A percentile compares a stretch with the other conserved stretches of the same genome.
Conservation (phyloP, 2,888 invertebrate genomes). For the Campopleginae sp. region DNA sequence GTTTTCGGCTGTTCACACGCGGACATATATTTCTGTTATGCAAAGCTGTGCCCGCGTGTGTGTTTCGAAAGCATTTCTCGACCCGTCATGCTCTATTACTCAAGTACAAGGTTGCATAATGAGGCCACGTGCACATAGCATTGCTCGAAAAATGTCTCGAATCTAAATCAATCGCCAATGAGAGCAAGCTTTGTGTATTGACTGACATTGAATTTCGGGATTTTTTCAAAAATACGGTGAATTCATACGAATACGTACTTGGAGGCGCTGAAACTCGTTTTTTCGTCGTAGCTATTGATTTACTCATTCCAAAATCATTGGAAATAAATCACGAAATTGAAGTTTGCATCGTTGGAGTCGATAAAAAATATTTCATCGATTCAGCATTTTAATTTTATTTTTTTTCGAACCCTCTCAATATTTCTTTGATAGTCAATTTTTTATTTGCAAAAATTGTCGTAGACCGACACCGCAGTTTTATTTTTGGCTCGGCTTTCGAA, state of each 20-base stretch:
- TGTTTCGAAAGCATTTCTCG: neutral
- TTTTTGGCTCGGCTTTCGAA: too few species aligned
- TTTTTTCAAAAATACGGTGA: neutral
- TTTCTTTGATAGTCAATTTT: too few species aligned
- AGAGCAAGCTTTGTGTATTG: neutral
- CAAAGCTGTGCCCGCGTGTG: neutral
- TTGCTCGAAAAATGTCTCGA: neutral
- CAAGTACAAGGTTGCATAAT: conserved; percentile 17
- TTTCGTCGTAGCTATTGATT: neutral
- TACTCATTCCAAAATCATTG: neutral
- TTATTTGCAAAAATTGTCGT: too few species aligned
- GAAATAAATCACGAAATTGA: too few species aligned
- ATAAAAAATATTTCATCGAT: too few species aligned
- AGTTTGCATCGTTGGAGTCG: too few species aligned
- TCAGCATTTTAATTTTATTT: too few species aligned
- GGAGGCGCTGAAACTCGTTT: neutral
- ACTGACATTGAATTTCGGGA: neutral
- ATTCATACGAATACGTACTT: neutral
- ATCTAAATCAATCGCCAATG: neutral
- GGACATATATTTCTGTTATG: neutral
- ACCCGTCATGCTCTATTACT: conserved; percentile 12
- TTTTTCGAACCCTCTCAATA: too few species aligned
- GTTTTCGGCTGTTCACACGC: neutral
- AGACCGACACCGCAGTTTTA: too few species aligned
- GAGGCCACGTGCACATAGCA: neutral